These are phyloP conservation scores for Pollenia amentaria DNA, from an alignment of 2,888 invertebrate species.

Conservation along the genomic window DNA sequence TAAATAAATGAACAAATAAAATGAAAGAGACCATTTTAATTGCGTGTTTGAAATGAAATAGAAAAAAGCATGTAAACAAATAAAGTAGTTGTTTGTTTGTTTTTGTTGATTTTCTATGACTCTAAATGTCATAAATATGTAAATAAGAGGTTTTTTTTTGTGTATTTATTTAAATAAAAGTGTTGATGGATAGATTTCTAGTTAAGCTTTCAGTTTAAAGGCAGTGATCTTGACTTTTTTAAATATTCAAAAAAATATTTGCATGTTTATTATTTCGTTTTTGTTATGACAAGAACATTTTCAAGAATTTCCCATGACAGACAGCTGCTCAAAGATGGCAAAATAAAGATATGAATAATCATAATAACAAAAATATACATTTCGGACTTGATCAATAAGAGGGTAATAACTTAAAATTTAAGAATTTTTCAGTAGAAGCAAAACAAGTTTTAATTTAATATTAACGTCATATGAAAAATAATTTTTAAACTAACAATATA, in stretches of 20 bases:
- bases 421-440: too few species aligned
- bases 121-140: constrained; percentile 40
- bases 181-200: constrained; percentile 17
- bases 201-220: not conserved
- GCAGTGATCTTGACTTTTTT: constrained; percentile 57
- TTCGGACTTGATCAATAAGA: too few species aligned
- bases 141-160: constrained; percentile 7
- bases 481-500: too few species aligned
- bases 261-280: constrained; percentile 17
- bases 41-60: constrained; percentile 42
- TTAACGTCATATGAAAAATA: too few species aligned
- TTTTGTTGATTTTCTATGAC: constrained; percentile 19
- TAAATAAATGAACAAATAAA: constrained; percentile 37
- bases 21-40: constrained; percentile 14
- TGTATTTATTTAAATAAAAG: constrained; percentile 24
- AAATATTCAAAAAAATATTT: constrained; percentile 12
- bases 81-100: constrained; percentile 36
- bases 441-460: too few species aligned
- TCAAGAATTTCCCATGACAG: constrained; percentile 17
- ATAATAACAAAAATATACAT: too few species aligned
- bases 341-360: not conserved
- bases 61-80: constrained; percentile 33
- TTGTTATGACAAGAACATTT: not conserved
- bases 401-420: too few species aligned
- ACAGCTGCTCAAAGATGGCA: not conserved